Conservation (phyloP, 2,113 vertebrate genomes). For the Crotalus horridus region DNA sequence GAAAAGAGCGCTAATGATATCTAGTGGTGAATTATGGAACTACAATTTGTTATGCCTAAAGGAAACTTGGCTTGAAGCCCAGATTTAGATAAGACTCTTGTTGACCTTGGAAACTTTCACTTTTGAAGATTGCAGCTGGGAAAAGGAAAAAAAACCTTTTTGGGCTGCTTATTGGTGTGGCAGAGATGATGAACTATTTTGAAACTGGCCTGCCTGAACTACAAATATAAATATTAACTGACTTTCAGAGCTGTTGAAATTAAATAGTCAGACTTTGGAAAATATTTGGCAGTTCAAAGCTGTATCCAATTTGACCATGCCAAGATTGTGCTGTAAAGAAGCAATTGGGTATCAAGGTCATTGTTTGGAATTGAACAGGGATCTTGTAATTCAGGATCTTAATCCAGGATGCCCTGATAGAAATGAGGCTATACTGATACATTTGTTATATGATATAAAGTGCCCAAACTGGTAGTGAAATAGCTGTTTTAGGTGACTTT, state of each 20-base stretch:
- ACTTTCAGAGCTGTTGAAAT: neutral
- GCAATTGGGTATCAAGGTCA: neutral
- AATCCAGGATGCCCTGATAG: conserved; percentile 5
- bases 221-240: too few relatives aligned
- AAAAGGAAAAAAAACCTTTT: too few relatives aligned
- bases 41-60: too few relatives aligned
- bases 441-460: conserved; percentile 40
- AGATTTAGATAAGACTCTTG: too few relatives aligned
- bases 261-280: neutral
- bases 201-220: too few relatives aligned
- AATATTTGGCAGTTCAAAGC: neutral
- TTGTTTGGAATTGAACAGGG: neutral
- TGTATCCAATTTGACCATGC: neutral
- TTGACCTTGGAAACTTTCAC: too few relatives aligned
- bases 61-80: too few relatives aligned
- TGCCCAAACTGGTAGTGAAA: conserved; percentile 37
- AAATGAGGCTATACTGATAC: conserved; percentile 28
- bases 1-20: too few relatives aligned
- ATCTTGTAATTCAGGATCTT: conserved; percentile 9
- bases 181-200: too few relatives aligned
- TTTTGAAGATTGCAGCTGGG: too few relatives aligned
- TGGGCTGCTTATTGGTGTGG: too few relatives aligned
- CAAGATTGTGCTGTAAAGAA: neutral
- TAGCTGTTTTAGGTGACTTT: conserved; percentile 28
- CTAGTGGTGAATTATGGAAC: too few relatives aligned